These are phyloP conservation scores for Setipinna tenuifilis DNA, from an alignment of 2,797 vertebrate species.

Conservation along the genomic window DNA sequence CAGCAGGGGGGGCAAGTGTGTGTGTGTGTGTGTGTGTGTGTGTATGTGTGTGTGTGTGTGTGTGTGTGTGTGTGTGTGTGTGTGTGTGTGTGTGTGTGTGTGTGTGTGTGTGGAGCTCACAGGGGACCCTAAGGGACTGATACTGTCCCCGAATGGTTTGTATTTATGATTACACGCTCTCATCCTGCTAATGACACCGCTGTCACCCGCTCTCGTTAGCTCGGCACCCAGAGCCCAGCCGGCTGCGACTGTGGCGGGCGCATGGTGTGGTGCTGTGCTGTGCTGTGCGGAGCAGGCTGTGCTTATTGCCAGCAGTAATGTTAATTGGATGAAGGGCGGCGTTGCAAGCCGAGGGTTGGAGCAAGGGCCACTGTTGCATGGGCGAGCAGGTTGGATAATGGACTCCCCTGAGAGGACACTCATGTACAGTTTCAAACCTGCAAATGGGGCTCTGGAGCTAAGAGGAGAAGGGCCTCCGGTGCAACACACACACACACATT, in stretches of 20 bases:
- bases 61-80: too few species aligned
- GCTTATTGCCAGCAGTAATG: conserved; percentile 79
- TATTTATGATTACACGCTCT: conserved; percentile 57
- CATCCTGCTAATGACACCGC: conserved; percentile 72
- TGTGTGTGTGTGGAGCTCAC: conserved; percentile 56
- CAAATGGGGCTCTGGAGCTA: conserved; percentile 70
- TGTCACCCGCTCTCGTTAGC: conserved; percentile 58
- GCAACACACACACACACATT: not conserved
- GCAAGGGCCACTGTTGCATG: conserved; percentile 75
- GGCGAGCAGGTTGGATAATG: conserved; percentile 77
- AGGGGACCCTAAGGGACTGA: conserved; percentile 71
- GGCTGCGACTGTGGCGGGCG: conserved; percentile 29
- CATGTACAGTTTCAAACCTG: conserved; percentile 78
- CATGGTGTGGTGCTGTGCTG: conserved; percentile 36
- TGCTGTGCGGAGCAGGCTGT: conserved; percentile 33
- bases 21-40: too few species aligned
- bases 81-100: too few species aligned
- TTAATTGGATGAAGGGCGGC: conserved; percentile 80
- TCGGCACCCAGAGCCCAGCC: conserved; percentile 49
- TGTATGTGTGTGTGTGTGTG: too few species aligned
- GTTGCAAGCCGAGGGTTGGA: conserved; percentile 75
- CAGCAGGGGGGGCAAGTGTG: conserved; percentile 55
- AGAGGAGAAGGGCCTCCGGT: not conserved
- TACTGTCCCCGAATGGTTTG: conserved; percentile 65
- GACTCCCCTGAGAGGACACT: conserved; percentile 75